Evolutionary conservation across 1,140 invertebrate species (phyloP).

Genomic region (Lasaia peninsularis): DNA sequence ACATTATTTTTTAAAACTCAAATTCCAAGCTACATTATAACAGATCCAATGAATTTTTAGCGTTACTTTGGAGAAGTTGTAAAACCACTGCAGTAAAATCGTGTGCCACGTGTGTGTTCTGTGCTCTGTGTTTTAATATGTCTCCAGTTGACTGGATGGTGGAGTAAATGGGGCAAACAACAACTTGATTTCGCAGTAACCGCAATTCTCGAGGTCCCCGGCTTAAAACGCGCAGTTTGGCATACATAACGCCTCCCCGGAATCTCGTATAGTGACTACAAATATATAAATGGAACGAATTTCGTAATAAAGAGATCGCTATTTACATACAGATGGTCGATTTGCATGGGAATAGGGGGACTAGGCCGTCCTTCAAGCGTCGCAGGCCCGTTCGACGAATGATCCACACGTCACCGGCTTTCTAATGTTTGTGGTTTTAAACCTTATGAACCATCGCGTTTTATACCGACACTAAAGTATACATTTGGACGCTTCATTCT

Average conservation of each 20-base stretch:
- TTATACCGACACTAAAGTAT: no score
- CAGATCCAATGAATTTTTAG: no score
- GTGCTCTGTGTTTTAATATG: not conserved
- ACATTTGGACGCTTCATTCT: no score
- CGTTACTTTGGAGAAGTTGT: no score
- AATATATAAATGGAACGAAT: slow-evolving; percentile 10
- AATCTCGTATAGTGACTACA: slow-evolving; percentile 9
- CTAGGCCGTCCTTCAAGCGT: not conserved
- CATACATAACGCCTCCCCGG: not conserved
- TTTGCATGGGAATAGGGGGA: slow-evolving; percentile 3
- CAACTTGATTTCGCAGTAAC: not conserved
- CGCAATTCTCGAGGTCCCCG: not conserved
- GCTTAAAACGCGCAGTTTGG: slow-evolving; percentile 8
- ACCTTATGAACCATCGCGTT: not conserved
- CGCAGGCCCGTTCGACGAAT: not conserved
- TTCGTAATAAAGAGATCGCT: not conserved
- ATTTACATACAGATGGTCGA: slow-evolving; percentile 6
- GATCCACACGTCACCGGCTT: not conserved
- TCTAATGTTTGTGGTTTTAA: not conserved
- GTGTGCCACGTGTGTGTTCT: not conserved
- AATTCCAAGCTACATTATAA: no score
- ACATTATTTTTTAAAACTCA: no score
- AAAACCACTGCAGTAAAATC: not conserved
- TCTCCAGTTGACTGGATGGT: not conserved
- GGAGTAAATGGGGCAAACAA: not conserved